Conservation (phyloP, 2,797 vertebrate species). For the Novumbra hubbsi region DNA sequence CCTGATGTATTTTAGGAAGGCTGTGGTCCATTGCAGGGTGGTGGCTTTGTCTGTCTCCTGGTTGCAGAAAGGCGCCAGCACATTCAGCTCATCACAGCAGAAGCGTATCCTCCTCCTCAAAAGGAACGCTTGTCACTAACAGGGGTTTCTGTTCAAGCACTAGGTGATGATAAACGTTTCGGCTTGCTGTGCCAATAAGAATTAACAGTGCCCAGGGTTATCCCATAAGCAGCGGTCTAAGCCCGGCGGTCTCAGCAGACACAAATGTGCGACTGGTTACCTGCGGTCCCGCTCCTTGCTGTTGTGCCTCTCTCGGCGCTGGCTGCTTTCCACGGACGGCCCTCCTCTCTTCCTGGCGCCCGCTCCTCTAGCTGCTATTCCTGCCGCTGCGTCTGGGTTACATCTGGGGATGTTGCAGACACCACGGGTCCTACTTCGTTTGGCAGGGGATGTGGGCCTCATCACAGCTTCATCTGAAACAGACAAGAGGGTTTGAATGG, state of each 20-base stretch:
- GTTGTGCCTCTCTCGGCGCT: conserved; percentile 86
- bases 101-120: conserved; percentile 86
- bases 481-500: neutral
- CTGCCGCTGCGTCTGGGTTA: conserved; percentile 57
- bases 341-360: conserved; percentile 47
- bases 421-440: conserved; percentile 50
- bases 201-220: neutral
- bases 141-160: neutral
- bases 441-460: conserved; percentile 47
- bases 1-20: conserved; percentile 87
- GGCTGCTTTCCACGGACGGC: conserved; percentile 51
- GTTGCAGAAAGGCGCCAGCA: conserved; percentile 87
- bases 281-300: conserved; percentile 73
- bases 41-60: conserved; percentile 88
- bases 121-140: neutral
- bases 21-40: conserved; percentile 87
- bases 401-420: conserved; percentile 65
- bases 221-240: neutral
- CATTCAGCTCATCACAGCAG: conserved; percentile 92
- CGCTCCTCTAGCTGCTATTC: conserved; percentile 36
- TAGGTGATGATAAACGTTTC: neutral
- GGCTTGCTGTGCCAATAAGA: neutral
- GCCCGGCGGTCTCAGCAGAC: neutral
- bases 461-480: conserved; percentile 37
- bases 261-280: conserved; percentile 35